Conservation (phyloP, 2,113 vertebrate genomes). For the Notechis scutatus region DNA sequence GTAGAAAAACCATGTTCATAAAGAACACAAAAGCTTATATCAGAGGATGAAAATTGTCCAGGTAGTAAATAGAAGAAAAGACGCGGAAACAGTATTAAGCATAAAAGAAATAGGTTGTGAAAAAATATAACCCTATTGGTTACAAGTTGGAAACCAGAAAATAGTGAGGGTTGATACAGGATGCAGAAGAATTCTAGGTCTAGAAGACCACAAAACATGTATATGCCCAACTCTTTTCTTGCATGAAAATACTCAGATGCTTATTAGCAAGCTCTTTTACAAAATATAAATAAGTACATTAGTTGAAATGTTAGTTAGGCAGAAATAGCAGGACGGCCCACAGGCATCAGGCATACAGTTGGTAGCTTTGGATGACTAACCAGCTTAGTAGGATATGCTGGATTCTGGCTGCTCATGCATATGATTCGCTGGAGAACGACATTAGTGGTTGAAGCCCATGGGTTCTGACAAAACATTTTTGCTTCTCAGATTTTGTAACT, state of each 20-base stretch:
- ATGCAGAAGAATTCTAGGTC: background rate
- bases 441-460: background rate
- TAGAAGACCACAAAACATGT: background rate
- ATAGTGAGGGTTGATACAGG: background rate
- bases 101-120: background rate
- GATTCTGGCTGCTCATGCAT: background rate
- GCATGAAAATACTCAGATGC: background rate
- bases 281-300: background rate
- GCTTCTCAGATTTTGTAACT: background rate
- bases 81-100: background rate
- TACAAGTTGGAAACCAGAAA: background rate
- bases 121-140: background rate
- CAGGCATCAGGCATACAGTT: background rate
- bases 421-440: background rate
- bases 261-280: background rate
- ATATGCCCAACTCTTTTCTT: background rate
- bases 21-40: background rate
- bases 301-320: background rate
- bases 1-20: background rate
- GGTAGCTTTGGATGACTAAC: background rate
- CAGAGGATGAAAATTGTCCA: background rate
- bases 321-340: background rate
- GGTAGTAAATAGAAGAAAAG: background rate
- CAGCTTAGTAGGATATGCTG: background rate
- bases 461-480: background rate